Evolutionary conservation across 2,888 invertebrate species (phyloP), one percentile per base, ranked within the genome.

Genomic region (Campopleginae sp.): DNA sequence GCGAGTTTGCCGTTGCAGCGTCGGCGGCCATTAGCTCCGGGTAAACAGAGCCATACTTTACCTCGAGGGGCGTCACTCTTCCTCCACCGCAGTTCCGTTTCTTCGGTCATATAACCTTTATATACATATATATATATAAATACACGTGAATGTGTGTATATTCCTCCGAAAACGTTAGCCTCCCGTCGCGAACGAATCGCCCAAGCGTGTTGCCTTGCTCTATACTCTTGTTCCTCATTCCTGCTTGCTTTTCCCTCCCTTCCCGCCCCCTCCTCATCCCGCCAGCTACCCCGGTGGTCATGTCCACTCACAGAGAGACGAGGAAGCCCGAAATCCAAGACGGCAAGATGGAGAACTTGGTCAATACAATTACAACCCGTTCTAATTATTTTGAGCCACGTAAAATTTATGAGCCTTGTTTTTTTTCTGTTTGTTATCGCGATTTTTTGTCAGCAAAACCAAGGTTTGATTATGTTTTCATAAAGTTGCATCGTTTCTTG

Each of bases 41-140:
- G 93, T 93, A 93, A 93, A 93, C 93, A 93, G 92, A 92, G 91
- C 91, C 89, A 93, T 93, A 93, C 92, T 93, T 93, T 93, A 93
- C 91, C 91, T 90, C 89, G 88, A 88, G 90, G 87, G 92, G 92
- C 93, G 91, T 93, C 91, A 91, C 92, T 91, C 91, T 91, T 92
- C 89, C 90, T 90, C 91, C 90, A 89, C 90, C 90, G 89, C 87
- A 87, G 89, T 91, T 91, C 91, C 91, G 90, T 88, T 92, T 90
- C 91, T 92, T 92, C 92, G 89, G 88, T 72, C 87, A 85, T 74
- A 66, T 51, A 66, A 68, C 38, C 38, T 33, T 27, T 76, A 63
- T 74, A 33, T 44, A 63, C 74, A 65, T 58, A 17, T 31, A 51
- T 80, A 79, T 79, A 70, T 31, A n/a, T 33, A 33, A 19, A n/a